Percentiles rank a stretch among this genome's conserved stretches.
These are phyloP conservation scores for Pogonomyrmex barbatus DNA, from an alignment of 1,140 invertebrate genomes.

Conservation along the genomic window DNA sequence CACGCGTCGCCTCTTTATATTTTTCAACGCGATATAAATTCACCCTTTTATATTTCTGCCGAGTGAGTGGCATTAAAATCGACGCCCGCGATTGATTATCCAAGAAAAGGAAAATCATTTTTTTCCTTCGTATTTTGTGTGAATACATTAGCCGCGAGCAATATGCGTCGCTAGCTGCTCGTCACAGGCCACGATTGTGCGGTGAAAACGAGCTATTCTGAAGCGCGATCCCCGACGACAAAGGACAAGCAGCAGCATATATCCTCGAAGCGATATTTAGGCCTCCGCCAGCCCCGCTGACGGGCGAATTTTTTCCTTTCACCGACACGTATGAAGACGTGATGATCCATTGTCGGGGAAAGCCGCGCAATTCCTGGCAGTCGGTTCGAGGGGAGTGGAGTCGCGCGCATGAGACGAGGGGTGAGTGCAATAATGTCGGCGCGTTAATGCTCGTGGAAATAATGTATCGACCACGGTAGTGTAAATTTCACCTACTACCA, in stretches of 20 bases:
- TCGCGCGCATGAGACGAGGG: neutral
- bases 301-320: slow-evolving; percentile 36
- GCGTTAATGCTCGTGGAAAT: slow-evolving; percentile 74
- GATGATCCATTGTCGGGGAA: slow-evolving; percentile 63
- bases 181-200: slow-evolving; percentile 37
- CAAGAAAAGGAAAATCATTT: slow-evolving; percentile 9
- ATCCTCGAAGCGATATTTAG: slow-evolving; percentile 54
- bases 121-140: neutral
- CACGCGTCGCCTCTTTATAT: neutral
- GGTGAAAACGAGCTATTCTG: slow-evolving; percentile 52
- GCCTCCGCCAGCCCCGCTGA: neutral
- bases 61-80: neutral
- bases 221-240: slow-evolving; percentile 53
- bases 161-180: slow-evolving; percentile 29
- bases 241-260: slow-evolving; percentile 51
- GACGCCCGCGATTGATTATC: slow-evolving; percentile 21
- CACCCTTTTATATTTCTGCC: neutral
- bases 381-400: slow-evolving; percentile 30
- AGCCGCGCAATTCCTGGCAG: slow-evolving; percentile 66
- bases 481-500: slow-evolving; percentile 72
- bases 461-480: slow-evolving; percentile 71
- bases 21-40: slow-evolving; percentile 12
- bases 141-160: slow-evolving; percentile 21
- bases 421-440: slow-evolving; percentile 69
- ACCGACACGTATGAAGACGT: slow-evolving; percentile 25